Percentiles rank a stretch among this genome's conserved stretches.
Conservation (phyloP, 2,888 invertebrate genomes). For the Catocala fraxini region DNA sequence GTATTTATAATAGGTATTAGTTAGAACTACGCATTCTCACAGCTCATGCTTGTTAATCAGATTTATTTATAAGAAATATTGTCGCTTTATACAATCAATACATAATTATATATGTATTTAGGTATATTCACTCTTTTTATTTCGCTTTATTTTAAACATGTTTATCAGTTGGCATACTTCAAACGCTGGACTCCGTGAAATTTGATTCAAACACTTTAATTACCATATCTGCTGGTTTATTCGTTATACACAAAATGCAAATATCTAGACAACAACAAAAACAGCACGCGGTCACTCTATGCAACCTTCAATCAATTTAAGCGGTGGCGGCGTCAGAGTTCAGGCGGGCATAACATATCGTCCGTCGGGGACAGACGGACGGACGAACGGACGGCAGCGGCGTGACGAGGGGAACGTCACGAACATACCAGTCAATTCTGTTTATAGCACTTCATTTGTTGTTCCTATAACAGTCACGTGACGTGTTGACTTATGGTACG, state of each 20-base stretch:
- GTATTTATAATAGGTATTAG: too few species aligned
- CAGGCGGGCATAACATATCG: slow-evolving; percentile 69
- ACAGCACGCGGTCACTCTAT: slow-evolving; percentile 39
- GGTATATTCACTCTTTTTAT: too few species aligned
- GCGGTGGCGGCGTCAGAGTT: slow-evolving; percentile 61
- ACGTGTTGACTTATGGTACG: too few species aligned
- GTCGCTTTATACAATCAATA: too few species aligned
- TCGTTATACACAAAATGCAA: slow-evolving; percentile 5
- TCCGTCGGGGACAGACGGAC: slow-evolving; percentile 63
- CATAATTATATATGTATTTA: too few species aligned
- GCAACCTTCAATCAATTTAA: slow-evolving; percentile 63
- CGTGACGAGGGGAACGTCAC: slow-evolving; percentile 68
- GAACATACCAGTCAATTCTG: slow-evolving; percentile 55
- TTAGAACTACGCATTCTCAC: too few species aligned
- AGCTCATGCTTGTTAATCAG: too few species aligned
- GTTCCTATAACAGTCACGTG: too few species aligned
- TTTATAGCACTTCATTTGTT: slow-evolving; percentile 47
- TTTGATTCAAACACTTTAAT: not conserved
- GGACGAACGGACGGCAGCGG: slow-evolving; percentile 43
- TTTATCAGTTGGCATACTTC: too few species aligned
- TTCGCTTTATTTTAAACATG: too few species aligned
- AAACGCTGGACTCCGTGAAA: too few species aligned
- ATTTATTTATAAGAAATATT: too few species aligned
- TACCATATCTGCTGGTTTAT: not conserved
- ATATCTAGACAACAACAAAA: slow-evolving; percentile 27